Evolutionary conservation across 1,140 invertebrate genomes (phyloP).

Genomic region (Caenorhabditis brenneri): DNA sequence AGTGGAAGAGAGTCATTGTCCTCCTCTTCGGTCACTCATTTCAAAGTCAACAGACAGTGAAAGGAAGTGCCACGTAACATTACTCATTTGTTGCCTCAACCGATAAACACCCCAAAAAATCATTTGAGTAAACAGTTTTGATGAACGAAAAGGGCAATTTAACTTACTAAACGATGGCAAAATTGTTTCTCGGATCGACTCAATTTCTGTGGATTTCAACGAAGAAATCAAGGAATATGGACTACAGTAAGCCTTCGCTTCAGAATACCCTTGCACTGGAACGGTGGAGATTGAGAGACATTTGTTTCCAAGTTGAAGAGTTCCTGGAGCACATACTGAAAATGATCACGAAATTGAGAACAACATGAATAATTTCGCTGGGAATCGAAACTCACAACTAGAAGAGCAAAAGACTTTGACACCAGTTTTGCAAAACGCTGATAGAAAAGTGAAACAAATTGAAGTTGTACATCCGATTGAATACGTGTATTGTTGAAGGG

Average conservation of each 20-base stretch:
- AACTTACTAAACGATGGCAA: background rate
- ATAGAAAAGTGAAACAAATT: slow-evolving; percentile 13
- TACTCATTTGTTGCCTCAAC: slow-evolving; percentile 23
- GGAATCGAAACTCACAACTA: background rate
- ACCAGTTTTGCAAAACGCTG: slow-evolving; percentile 14
- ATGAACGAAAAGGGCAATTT: background rate
- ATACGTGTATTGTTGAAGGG: slow-evolving; percentile 12
- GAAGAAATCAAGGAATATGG: background rate
- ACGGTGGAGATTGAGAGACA: slow-evolving; percentile 32
- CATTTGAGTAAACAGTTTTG: background rate
- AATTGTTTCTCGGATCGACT: slow-evolving; percentile 22
- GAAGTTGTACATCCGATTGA: background rate
- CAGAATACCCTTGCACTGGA: slow-evolving; percentile 23
- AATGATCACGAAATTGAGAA: background rate
- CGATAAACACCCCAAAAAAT: slow-evolving; percentile 39
- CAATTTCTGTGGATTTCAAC: background rate
- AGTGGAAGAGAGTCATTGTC: background rate
- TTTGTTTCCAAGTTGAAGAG: slow-evolving; percentile 24
- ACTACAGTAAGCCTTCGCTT: background rate
- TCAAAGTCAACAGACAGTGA: slow-evolving; percentile 26
- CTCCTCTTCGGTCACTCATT: background rate
- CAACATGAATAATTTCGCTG: background rate
- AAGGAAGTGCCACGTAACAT: slow-evolving; percentile 39
- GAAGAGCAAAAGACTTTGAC: slow-evolving; percentile 20
- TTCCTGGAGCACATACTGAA: slow-evolving; percentile 22